Evolutionary conservation across 2,113 vertebrate species (phyloP).

Genomic region (Amia ocellicauda): DNA sequence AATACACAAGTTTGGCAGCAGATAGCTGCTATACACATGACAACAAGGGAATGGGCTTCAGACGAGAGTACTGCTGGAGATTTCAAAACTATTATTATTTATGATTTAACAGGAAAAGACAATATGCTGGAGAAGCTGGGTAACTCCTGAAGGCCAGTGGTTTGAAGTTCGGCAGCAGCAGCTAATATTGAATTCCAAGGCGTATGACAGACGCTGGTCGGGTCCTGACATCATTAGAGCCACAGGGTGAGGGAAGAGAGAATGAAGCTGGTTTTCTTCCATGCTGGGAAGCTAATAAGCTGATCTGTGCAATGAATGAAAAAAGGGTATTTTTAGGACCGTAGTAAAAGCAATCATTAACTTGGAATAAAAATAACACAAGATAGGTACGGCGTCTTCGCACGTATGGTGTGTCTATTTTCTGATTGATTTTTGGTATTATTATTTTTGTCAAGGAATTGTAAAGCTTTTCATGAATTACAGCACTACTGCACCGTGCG

Average conservation of each 20-base stretch:
- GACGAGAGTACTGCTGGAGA: neutral
- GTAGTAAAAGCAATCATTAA: neutral
- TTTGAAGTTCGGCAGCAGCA: neutral
- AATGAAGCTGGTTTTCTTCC: constrained; percentile 1
- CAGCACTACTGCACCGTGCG: neutral
- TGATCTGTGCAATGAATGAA: constrained; percentile 32
- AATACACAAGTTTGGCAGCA: neutral
- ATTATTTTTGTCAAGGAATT: neutral
- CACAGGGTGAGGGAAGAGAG: constrained; percentile 40
- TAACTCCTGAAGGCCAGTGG: neutral
- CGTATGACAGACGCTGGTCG: neutral
- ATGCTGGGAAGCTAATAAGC: constrained; percentile 49
- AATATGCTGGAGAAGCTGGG: neutral
- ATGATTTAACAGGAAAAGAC: constrained; percentile 7
- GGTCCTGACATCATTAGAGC: constrained; percentile 33
- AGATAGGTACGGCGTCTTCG: neutral
- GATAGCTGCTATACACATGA: neutral
- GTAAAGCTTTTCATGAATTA: neutral
- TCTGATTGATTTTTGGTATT: no score
- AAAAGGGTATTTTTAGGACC: constrained; percentile 5
- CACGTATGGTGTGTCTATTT: no score
- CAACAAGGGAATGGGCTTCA: constrained; percentile 10
- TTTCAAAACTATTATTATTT: constrained; percentile 7
- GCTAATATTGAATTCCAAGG: constrained; percentile 10
- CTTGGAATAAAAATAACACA: neutral